Conservation (phyloP, 2,888 invertebrate genomes). For the Lycophotia porphyrea region DNA sequence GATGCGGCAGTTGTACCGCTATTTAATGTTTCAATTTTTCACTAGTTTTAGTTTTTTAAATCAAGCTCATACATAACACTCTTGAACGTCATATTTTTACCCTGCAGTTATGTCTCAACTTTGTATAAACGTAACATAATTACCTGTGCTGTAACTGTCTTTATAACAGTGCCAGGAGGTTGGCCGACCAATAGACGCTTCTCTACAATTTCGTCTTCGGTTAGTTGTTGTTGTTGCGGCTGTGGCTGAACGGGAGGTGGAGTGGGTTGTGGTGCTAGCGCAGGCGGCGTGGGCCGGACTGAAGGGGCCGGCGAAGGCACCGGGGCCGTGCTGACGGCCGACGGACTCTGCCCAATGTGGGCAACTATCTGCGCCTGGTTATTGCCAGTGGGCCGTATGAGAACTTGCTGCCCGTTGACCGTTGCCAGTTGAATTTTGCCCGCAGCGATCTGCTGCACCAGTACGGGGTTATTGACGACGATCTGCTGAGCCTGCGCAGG, state of each 20-base stretch:
- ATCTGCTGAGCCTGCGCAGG: conserved; percentile 91
- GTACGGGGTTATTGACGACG: conserved; percentile 93
- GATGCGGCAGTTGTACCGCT: too few relatives aligned
- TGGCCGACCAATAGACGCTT: conserved; percentile 94
- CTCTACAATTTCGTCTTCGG: conserved; percentile 91
- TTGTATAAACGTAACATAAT: conserved; percentile 42
- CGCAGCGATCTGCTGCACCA: conserved; percentile 95
- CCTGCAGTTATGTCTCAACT: not conserved
- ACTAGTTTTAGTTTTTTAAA: not conserved
- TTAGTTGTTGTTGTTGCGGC: conserved; percentile 76
- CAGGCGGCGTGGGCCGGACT: conserved; percentile 65
- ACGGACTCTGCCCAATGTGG: conserved; percentile 91
- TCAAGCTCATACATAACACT: not conserved
- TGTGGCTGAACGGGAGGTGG: conserved; percentile 57
- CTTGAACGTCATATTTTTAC: not conserved
- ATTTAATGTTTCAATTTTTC: not conserved
- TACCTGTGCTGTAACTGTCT: conserved; percentile 95
- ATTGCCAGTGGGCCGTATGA: conserved; percentile 94
- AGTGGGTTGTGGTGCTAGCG: conserved; percentile 65
- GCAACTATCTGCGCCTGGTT: conserved; percentile 95
- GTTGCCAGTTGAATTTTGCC: conserved; percentile 96
- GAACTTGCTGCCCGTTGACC: conserved; percentile 96
- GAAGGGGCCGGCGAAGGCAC: conserved; percentile 67
- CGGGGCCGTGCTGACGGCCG: conserved; percentile 65
- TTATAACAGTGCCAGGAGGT: conserved; percentile 96